phyloP scores from a whole-genome alignment of 2,113 vertebrate genomes.

The Nothocercus julius region DNA sequence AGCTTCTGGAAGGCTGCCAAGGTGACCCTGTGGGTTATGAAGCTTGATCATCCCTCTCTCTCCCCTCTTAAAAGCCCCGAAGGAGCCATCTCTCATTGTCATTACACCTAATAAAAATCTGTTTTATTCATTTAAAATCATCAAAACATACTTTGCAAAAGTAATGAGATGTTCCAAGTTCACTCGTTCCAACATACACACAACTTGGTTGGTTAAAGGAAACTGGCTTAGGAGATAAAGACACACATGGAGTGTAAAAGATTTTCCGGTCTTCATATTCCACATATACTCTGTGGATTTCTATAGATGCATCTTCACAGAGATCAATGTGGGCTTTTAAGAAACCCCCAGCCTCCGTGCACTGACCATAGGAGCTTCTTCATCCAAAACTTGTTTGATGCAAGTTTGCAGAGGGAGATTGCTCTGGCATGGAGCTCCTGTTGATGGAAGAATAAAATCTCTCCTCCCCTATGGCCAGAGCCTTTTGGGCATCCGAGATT shows the following conservation, averaged over 20 bases:
- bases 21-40: background rate
- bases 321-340: background rate
- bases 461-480: background rate
- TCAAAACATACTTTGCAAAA: constrained; percentile 36
- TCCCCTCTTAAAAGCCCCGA: background rate
- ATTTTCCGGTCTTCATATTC: background rate
- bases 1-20: background rate
- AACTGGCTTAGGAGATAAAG: background rate
- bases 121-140: constrained; percentile 18
- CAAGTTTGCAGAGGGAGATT: background rate
- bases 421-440: background rate
- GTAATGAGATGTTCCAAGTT: constrained; percentile 16
- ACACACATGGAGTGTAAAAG: background rate
- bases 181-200: constrained; percentile 26
- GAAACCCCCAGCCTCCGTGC: background rate
- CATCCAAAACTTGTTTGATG: background rate
- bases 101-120: constrained; percentile 36
- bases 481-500: background rate
- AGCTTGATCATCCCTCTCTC: background rate
- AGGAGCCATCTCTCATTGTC: constrained; percentile 29
- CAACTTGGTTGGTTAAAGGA: background rate
- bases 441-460: background rate
- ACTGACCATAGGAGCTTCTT: background rate
- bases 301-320: background rate
- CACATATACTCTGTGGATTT: no score